These are phyloP conservation scores for Frieseomelitta varia DNA, from an alignment of 1,140 invertebrate genomes.

Conservation along the genomic window DNA sequence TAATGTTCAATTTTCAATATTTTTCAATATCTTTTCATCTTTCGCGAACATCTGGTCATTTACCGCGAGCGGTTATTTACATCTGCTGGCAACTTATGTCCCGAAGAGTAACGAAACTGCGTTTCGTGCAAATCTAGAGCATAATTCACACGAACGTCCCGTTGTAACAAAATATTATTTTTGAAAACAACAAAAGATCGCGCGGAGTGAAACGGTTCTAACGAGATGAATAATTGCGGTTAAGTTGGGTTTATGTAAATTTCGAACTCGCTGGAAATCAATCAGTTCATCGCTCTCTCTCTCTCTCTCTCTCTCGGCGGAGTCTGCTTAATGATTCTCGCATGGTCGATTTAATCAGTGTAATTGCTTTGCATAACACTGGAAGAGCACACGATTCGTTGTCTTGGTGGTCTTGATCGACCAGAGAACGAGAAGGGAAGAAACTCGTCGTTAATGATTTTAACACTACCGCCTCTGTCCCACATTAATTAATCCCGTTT, in stretches of 20 bases:
- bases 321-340: not conserved
- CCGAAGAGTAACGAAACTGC: not conserved
- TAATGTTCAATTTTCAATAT: not conserved
- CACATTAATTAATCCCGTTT: conserved; percentile 27
- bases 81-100: not conserved
- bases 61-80: not conserved
- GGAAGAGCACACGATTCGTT: not conserved
- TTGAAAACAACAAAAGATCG: not conserved
- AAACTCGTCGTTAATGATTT: conserved; percentile 25
- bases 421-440: not conserved
- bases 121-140: too few species aligned
- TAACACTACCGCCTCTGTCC: conserved; percentile 47
- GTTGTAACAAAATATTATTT: not conserved
- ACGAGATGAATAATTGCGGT: not conserved
- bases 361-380: conserved; percentile 29
- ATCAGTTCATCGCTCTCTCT: not conserved
- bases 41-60: not conserved
- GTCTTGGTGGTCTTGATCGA: conserved; percentile 6
- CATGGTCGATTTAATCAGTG: conserved; percentile 14
- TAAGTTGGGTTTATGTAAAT: not conserved
- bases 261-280: not conserved
- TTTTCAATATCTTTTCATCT: not conserved
- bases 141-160: not conserved
- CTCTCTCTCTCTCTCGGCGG: too few species aligned
- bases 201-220: not conserved